Percentiles rank a stretch among this genome's conserved stretches.
These are phyloP conservation scores for Listronotus oregonensis DNA, from an alignment of 1,140 invertebrate species.

Conservation along the genomic window DNA sequence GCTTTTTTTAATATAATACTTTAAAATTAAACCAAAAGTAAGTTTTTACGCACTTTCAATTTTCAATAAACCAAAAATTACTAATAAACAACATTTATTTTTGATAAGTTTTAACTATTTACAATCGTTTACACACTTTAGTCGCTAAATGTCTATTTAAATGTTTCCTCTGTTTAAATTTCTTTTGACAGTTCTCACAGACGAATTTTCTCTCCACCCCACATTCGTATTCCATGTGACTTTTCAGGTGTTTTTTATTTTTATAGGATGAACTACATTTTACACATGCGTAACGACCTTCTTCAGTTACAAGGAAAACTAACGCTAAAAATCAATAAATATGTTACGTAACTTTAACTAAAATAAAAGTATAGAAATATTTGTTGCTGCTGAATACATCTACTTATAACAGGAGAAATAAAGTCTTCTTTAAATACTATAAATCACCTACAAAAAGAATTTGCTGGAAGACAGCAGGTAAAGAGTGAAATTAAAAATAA, in stretches of 20 bases:
- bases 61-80: neutral
- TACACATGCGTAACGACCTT: conserved; percentile 34
- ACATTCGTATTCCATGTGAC: conserved; percentile 60
- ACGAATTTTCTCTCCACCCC: conserved; percentile 54
- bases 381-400: too few species aligned
- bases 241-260: conserved; percentile 46
- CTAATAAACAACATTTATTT: neutral
- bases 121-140: conserved; percentile 54
- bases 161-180: conserved; percentile 61
- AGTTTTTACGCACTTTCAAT: conserved; percentile 51
- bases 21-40: too few species aligned
- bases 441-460: too few species aligned
- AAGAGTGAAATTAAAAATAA: too few species aligned
- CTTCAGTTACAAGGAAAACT: conserved; percentile 30
- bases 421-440: too few species aligned
- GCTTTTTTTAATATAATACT: too few species aligned
- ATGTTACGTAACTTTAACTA: neutral
- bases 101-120: neutral
- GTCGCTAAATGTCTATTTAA: conserved; percentile 60
- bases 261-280: conserved; percentile 40
- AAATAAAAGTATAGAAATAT: too few species aligned
- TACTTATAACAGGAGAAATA: too few species aligned
- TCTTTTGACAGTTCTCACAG: conserved; percentile 57
- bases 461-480: too few species aligned
- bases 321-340: conserved; percentile 21